These are phyloP conservation scores for Cotesia congregata DNA, from an alignment of 2,888 invertebrate species.

Conservation along the genomic window DNA sequence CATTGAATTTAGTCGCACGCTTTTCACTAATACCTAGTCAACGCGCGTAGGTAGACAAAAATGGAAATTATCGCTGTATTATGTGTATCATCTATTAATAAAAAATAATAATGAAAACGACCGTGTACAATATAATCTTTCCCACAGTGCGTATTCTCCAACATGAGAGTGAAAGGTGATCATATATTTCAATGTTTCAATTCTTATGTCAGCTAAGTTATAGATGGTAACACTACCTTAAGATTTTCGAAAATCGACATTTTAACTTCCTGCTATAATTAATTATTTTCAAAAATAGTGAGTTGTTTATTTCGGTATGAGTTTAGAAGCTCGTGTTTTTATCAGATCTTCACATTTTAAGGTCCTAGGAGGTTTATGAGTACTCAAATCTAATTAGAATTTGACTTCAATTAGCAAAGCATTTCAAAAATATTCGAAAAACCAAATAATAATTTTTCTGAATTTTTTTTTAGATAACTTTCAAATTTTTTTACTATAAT, in stretches of 20 bases:
- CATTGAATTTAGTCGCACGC: not conserved
- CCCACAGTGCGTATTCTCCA: slow-evolving; percentile 20
- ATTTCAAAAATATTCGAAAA: no score
- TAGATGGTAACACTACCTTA: slow-evolving; percentile 33
- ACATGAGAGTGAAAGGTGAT: slow-evolving; percentile 45
- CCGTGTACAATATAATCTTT: slow-evolving; percentile 15
- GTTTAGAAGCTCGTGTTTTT: no score
- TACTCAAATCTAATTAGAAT: no score
- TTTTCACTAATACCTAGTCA: not conserved
- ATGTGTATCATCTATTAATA: slow-evolving; percentile 2
- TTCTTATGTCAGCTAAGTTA: slow-evolving; percentile 50
- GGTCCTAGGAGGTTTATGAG: no score
- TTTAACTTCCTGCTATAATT: no score
- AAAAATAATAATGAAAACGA: not conserved
- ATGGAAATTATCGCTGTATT: not conserved
- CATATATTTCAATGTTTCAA: slow-evolving; percentile 49
- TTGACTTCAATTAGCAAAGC: no score
- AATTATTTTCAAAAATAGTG: no score
- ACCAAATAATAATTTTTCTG: no score
- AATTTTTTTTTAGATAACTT: no score
- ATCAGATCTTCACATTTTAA: no score
- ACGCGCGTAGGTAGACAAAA: not conserved
- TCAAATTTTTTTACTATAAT: no score
- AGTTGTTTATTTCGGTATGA: no score
- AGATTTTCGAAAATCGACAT: slow-evolving; percentile 14